Conservation (phyloP, 1,140 invertebrate species). For the Cydia splendana region DNA sequence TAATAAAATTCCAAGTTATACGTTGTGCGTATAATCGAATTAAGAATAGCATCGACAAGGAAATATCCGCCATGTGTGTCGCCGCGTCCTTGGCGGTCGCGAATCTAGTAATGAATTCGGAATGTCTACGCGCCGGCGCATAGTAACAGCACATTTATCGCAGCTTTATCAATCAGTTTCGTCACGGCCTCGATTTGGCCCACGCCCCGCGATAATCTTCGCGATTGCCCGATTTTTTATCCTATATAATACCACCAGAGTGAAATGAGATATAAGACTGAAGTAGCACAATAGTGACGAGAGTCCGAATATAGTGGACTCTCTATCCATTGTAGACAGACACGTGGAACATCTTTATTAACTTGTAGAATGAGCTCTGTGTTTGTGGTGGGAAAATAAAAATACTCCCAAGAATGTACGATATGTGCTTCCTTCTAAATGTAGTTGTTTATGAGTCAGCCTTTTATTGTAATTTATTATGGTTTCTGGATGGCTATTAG, state of each 20-base stretch:
- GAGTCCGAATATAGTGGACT: background rate
- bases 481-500: constrained; percentile 9
- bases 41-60: background rate
- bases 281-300: background rate
- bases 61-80: constrained; percentile 22
- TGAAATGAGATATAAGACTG: constrained; percentile 42
- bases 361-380: background rate
- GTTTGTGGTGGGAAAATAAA: constrained; percentile 21
- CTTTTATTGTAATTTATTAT: constrained; percentile 16
- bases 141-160: constrained; percentile 62
- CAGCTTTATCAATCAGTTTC: constrained; percentile 73
- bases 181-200: constrained; percentile 68
- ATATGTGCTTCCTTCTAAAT: constrained; percentile 24
- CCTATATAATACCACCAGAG: constrained; percentile 50
- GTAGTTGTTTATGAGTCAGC: constrained; percentile 24
- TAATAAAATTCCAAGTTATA: background rate
- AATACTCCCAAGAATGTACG: constrained; percentile 25
- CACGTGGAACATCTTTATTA: constrained; percentile 10
- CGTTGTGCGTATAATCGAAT: background rate
- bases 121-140: constrained; percentile 35
- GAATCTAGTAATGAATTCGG: constrained; percentile 9
- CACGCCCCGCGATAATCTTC: constrained; percentile 62
- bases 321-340: constrained; percentile 13
- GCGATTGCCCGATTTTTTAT: constrained; percentile 71
- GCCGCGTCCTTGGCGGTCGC: constrained; percentile 21